These are phyloP conservation scores for Peromyscus maniculatus DNA, from an alignment of 2,113 vertebrate species.

Conservation along the genomic window DNA sequence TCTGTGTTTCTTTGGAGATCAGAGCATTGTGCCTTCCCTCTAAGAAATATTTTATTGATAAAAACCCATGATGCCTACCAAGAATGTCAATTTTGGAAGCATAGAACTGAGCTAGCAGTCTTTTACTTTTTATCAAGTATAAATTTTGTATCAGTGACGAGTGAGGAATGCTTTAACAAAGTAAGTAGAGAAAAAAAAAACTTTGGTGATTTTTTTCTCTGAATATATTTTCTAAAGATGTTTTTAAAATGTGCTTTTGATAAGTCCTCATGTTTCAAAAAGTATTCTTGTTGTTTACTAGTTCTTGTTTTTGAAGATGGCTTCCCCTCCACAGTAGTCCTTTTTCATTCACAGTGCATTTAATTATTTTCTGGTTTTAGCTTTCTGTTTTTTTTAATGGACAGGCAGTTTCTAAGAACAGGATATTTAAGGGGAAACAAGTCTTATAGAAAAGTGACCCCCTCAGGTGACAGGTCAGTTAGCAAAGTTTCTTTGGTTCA, in stretches of 20 bases:
- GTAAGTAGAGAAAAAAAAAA: not conserved
- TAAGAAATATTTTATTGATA: not conserved
- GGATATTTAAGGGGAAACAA: not conserved
- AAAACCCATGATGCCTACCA: not conserved
- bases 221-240: conserved; percentile 1
- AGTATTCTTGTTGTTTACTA: not conserved
- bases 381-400: not conserved
- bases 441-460: not conserved
- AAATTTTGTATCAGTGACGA: not conserved
- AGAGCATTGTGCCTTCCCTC: not conserved
- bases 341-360: not conserved
- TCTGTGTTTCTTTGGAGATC: not conserved
- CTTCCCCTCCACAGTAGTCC: not conserved
- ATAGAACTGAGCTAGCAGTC: not conserved
- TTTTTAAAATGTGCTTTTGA: not conserved
- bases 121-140: not conserved
- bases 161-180: not conserved
- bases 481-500: conserved; percentile 20
- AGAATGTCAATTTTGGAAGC: not conserved
- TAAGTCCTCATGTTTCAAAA: not conserved
- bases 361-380: not conserved
- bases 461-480: not conserved
- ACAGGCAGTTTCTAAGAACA: not conserved
- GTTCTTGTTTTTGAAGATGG: not conserved
- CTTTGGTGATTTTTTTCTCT: not conserved